These are phyloP conservation scores for Falcaria lacertinaria DNA, from an alignment of 2,888 invertebrate genomes.

Conservation along the genomic window DNA sequence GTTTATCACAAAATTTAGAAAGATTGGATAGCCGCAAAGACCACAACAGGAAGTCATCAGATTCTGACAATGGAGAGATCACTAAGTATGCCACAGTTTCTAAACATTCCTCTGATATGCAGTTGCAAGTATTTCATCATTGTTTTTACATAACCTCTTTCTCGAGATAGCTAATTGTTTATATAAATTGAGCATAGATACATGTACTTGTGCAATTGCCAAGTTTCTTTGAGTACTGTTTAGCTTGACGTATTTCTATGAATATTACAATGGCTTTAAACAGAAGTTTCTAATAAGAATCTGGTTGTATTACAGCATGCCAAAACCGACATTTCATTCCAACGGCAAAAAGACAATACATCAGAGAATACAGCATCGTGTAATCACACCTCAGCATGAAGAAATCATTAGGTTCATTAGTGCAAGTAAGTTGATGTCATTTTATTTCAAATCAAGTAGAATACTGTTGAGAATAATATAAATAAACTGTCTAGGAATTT, in stretches of 20 bases:
- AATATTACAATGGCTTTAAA: neutral
- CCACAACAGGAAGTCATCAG: constrained; percentile 83
- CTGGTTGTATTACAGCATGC: constrained; percentile 80
- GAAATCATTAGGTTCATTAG: constrained; percentile 92
- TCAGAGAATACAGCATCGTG: constrained; percentile 80
- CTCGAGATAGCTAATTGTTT: constrained; percentile 18
- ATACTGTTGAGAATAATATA: too few relatives aligned
- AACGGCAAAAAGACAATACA: constrained; percentile 82
- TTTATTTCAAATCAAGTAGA: too few relatives aligned
- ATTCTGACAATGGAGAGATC: constrained; percentile 83
- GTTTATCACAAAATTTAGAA: constrained; percentile 90
- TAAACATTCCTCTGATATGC: constrained; percentile 30
- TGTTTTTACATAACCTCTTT: constrained; percentile 74
- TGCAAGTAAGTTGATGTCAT: constrained; percentile 84
- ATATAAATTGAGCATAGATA: constrained; percentile 10
- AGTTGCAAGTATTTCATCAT: constrained; percentile 56
- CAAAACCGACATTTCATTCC: constrained; percentile 90
- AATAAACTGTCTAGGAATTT: too few relatives aligned
- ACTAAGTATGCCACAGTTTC: constrained; percentile 75
- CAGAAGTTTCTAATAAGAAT: constrained; percentile 1
- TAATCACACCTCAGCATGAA: constrained; percentile 88
- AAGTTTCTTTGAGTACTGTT: constrained; percentile 6
- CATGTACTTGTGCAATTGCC: constrained; percentile 3
- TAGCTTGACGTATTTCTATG: neutral
- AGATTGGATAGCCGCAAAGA: constrained; percentile 87